phyloP scores from a whole-genome alignment of 2,888 invertebrate species.

The Ectemnius cavifrons region DNA sequence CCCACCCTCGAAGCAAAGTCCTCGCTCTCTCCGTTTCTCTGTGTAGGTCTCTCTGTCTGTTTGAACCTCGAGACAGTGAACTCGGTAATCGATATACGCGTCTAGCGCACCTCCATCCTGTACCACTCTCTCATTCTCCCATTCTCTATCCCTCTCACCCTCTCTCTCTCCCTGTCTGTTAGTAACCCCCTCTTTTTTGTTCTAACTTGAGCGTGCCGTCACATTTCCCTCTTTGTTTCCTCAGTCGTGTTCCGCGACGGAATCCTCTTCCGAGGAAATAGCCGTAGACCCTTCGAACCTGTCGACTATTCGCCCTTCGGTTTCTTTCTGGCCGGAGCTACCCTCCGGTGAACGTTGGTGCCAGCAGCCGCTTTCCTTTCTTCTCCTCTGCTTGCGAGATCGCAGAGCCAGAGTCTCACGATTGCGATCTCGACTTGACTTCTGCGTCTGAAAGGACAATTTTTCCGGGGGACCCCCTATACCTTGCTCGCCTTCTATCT shows the following conservation, averaged over 20 bases:
- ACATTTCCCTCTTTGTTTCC: slow-evolving; percentile 59
- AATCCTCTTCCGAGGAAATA: slow-evolving; percentile 57
- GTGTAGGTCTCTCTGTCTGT: slow-evolving; percentile 10
- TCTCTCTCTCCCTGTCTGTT: slow-evolving; percentile 20
- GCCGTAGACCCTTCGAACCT: slow-evolving; percentile 46
- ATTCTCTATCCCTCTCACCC: slow-evolving; percentile 22
- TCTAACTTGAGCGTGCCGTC: slow-evolving; percentile 45
- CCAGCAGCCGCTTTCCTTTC: not conserved
- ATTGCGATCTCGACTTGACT: slow-evolving; percentile 53
- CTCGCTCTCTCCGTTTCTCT: too few relatives aligned
- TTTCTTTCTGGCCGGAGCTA: slow-evolving; percentile 21
- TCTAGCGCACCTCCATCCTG: slow-evolving; percentile 44
- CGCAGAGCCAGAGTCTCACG: slow-evolving; percentile 29
- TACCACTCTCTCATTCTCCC: slow-evolving; percentile 9
- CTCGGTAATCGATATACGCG: slow-evolving; percentile 65
- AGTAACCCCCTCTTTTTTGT: slow-evolving; percentile 17
- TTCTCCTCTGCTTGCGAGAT: slow-evolving; percentile 1
- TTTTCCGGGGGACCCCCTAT: slow-evolving; percentile 40
- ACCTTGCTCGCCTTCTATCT: slow-evolving; percentile 50
- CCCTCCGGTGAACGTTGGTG: not conserved
- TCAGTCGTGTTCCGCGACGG: slow-evolving; percentile 49
- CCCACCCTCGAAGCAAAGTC: not conserved
- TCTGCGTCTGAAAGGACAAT: slow-evolving; percentile 54
- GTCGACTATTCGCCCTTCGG: slow-evolving; percentile 22
- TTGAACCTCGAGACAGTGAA: slow-evolving; percentile 52